A percentile compares a stretch with the other conserved stretches of the same genome.
Conservation (phyloP, 2,888 invertebrate species). For the Limnephilus marmoratus region DNA sequence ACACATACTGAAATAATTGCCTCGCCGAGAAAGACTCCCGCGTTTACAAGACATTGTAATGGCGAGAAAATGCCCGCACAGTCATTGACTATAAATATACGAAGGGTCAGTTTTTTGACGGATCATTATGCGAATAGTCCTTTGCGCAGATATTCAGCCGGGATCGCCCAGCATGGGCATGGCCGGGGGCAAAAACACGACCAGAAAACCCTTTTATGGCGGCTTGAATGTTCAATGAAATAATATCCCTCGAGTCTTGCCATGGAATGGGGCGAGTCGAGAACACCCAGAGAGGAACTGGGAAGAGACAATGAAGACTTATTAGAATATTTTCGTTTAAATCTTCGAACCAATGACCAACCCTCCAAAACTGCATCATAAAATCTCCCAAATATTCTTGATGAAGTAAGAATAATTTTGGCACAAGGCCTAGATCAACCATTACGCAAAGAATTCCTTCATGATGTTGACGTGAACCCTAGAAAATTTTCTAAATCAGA, state of each 20-base stretch:
- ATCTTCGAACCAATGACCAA: too few relatives aligned
- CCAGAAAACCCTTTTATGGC: not conserved
- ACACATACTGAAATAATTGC: not conserved
- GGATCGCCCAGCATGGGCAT: not conserved
- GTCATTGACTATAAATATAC: not conserved
- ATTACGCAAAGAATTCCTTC: too few relatives aligned
- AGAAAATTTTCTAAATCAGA: too few relatives aligned
- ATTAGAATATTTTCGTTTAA: too few relatives aligned
- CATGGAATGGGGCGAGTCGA: not conserved
- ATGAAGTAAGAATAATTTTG: too few relatives aligned
- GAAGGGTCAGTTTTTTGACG: not conserved
- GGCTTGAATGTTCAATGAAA: conserved; percentile 23
- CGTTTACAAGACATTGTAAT: not conserved
- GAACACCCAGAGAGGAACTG: not conserved
- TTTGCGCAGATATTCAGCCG: not conserved
- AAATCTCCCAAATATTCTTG: too few relatives aligned
- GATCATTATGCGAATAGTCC: not conserved
- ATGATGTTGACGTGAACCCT: too few relatives aligned
- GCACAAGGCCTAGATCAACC: too few relatives aligned
- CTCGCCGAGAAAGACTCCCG: not conserved
- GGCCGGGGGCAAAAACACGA: conserved; percentile 10
- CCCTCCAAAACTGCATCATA: too few relatives aligned
- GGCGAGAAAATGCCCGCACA: not conserved
- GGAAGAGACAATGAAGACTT: not conserved
- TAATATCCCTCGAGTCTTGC: not conserved